phyloP scores from a whole-genome alignment of 2,888 invertebrate genomes.

The Pedicia rivosa region DNA sequence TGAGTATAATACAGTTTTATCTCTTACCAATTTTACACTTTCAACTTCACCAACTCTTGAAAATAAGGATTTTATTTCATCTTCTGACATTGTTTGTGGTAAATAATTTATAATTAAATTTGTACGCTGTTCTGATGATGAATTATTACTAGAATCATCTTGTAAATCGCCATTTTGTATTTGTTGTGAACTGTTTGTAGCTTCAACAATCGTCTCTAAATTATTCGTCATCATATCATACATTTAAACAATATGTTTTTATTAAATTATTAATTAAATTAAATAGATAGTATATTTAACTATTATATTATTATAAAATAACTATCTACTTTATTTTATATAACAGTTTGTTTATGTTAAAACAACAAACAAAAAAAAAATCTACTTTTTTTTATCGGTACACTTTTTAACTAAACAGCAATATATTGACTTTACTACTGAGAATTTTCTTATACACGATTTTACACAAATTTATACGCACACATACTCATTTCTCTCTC shows the following conservation, averaged over 20 bases:
- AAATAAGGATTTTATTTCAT: conserved; percentile 95
- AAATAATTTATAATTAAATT: conserved; percentile 99
- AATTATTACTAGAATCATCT: conserved; percentile 1
- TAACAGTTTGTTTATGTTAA: too few species aligned
- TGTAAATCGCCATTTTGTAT: conserved; percentile 2
- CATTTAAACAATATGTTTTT: too few species aligned
- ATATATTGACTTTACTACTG: too few species aligned
- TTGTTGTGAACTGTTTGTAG: conserved; percentile 3
- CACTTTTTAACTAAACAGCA: too few species aligned
- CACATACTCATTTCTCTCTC: too few species aligned
- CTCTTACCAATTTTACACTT: conserved; percentile 96
- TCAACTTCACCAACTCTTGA: conserved; percentile 98
- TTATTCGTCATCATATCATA: conserved; percentile 6
- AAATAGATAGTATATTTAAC: background rate
- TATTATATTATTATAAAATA: background rate
- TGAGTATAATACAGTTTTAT: conserved; percentile 77
- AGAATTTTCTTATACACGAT: too few species aligned
- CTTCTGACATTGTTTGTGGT: conserved; percentile 99
- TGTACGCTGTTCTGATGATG: conserved; percentile 43
- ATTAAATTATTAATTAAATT: background rate
- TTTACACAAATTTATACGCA: too few species aligned
- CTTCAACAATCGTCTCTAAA: conserved; percentile 1
- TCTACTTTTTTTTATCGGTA: too few species aligned
- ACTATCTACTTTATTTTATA: too few species aligned
- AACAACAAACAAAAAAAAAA: too few species aligned